phyloP scores from a whole-genome alignment of 2,797 vertebrate genomes.

The Chanos chanos region DNA sequence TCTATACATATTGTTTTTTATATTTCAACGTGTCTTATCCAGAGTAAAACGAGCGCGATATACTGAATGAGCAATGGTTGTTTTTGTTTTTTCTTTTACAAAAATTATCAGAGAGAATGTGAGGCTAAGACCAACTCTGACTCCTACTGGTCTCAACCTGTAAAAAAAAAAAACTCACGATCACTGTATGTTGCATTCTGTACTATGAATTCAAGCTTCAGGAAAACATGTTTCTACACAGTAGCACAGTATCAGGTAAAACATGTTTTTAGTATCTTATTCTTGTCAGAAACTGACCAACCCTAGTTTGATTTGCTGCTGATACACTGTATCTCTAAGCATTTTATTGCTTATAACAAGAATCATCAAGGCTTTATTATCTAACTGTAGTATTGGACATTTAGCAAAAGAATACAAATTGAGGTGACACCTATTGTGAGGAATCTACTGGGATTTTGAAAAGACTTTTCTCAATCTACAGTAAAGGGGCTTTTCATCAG shows the following conservation, averaged over 20 bases:
- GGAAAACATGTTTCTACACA: constrained; percentile 18
- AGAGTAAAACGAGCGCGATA: too few species aligned
- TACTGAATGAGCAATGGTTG: too few species aligned
- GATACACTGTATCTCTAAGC: constrained; percentile 44
- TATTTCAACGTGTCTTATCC: too few species aligned
- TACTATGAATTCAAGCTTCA: constrained; percentile 3
- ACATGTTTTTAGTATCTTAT: not conserved
- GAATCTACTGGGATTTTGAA: too few species aligned
- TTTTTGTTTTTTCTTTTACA: not conserved
- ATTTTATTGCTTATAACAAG: constrained; percentile 65
- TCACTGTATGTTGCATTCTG: too few species aligned
- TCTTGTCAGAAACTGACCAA: constrained; percentile 16
- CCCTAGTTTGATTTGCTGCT: constrained; percentile 5
- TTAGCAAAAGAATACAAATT: too few species aligned
- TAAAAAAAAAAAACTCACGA: too few species aligned
- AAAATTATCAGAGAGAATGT: constrained; percentile 30
- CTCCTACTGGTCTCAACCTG: not conserved
- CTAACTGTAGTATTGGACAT: too few species aligned
- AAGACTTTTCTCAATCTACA: not conserved
- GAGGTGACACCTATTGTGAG: too few species aligned
- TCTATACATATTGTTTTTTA: constrained; percentile 30
- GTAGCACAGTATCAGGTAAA: constrained; percentile 16
- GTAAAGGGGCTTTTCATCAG: too few species aligned
- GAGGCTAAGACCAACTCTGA: not conserved
- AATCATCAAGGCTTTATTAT: not conserved